phyloP scores from a whole-genome alignment of 1,140 invertebrate genomes.

The Drosophila paulistorum region DNA sequence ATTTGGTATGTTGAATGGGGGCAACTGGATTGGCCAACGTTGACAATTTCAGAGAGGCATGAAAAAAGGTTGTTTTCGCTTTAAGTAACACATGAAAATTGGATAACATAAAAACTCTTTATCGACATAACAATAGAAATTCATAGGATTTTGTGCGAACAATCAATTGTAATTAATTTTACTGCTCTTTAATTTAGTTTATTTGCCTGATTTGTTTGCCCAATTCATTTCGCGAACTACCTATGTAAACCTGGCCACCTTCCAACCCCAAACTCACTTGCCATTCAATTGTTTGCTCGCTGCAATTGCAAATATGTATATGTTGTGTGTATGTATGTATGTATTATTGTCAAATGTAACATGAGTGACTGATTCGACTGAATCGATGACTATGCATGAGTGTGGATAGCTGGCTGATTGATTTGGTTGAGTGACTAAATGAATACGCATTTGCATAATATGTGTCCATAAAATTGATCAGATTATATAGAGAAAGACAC shows the following conservation, averaged over 20 bases:
- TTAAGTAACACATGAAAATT: neutral
- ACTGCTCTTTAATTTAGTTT: slow-evolving; percentile 59
- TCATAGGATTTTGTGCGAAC: neutral
- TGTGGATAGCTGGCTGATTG: neutral
- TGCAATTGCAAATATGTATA: slow-evolving; percentile 36
- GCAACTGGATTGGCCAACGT: slow-evolving; percentile 18
- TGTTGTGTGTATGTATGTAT: neutral
- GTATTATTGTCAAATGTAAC: slow-evolving; percentile 43
- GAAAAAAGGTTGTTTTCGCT: neutral
- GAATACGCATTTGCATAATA: slow-evolving; percentile 63
- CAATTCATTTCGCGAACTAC: neutral
- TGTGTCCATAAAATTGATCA: slow-evolving; percentile 30
- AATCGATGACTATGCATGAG: slow-evolving; percentile 5
- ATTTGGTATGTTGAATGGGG: no score
- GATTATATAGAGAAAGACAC: neutral
- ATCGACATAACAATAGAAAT: neutral
- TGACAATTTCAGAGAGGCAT: slow-evolving; percentile 9
- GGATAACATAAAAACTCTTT: neutral
- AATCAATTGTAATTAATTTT: slow-evolving; percentile 48
- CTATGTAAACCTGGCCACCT: no score
- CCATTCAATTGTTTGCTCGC: slow-evolving; percentile 13
- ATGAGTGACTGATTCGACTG: slow-evolving; percentile 6
- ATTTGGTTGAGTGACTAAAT: slow-evolving; percentile 10
- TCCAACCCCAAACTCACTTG: neutral
- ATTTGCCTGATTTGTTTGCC: slow-evolving; percentile 51